These are phyloP conservation scores for Oasisia sp. DNA, from an alignment of 2,888 invertebrate genomes.

Conservation along the genomic window DNA sequence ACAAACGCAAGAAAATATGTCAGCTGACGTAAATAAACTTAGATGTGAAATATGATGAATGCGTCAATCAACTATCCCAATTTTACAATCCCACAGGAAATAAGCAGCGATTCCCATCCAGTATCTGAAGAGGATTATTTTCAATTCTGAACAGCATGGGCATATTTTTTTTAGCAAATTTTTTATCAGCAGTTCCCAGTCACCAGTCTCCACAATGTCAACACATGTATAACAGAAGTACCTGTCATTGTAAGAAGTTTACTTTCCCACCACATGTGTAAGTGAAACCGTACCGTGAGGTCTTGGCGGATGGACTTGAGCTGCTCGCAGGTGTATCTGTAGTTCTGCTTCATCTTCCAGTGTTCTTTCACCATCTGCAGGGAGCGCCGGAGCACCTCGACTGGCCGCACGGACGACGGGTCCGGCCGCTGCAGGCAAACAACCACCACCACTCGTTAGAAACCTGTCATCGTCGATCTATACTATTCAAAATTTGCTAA, in stretches of 20 bases:
- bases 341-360: constrained; percentile 92
- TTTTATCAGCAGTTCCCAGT: neutral
- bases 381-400: constrained; percentile 83
- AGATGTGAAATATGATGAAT: neutral
- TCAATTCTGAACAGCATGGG: neutral
- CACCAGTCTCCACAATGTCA: neutral
- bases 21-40: neutral
- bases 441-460: neutral
- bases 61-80: neutral
- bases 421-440: constrained; percentile 77
- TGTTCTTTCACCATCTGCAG: constrained; percentile 89
- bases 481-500: too few relatives aligned
- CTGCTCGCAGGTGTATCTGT: constrained; percentile 97
- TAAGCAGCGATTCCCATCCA: too few relatives aligned
- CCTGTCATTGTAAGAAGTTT: neutral
- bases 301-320: constrained; percentile 98
- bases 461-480: neutral
- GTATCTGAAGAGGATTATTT: neutral
- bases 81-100: neutral
- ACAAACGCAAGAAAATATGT: constrained; percentile 30
- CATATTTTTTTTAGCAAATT: neutral
- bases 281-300: constrained; percentile 80
- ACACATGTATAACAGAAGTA: neutral
- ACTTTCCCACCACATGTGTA: neutral
- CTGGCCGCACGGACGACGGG: constrained; percentile 79